These are phyloP conservation scores for Hydrophis major DNA, from an alignment of 2,797 vertebrate genomes.

Conservation along the genomic window DNA sequence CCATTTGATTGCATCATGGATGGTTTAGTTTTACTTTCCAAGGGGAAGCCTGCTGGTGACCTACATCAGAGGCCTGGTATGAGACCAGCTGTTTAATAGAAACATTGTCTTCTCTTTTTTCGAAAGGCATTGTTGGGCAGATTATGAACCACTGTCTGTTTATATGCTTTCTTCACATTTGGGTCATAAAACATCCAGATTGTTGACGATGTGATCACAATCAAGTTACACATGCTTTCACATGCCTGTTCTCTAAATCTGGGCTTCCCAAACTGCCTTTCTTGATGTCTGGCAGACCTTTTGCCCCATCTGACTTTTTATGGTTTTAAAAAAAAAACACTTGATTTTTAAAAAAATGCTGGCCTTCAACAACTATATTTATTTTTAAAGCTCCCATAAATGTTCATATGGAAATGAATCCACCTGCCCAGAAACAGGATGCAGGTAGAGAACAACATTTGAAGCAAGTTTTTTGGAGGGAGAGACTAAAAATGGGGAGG, in stretches of 20 bases:
- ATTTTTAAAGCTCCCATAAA: not conserved
- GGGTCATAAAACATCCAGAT: not conserved
- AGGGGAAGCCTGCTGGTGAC: not conserved
- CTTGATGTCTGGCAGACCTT: not conserved
- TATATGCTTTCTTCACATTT: not conserved
- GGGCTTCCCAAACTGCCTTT: not conserved
- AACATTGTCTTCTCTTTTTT: not conserved
- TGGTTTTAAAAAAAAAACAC: not conserved
- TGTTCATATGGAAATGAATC: not conserved
- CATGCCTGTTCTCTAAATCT: not conserved
- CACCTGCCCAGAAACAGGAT: not conserved
- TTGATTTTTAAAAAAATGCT: not conserved
- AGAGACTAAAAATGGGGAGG: not conserved
- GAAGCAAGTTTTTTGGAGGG: not conserved
- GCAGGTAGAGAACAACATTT: not conserved
- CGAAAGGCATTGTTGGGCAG: not conserved
- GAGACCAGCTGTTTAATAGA: not conserved
- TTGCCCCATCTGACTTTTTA: not conserved
- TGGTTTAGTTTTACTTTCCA: not conserved
- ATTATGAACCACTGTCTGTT: not conserved
- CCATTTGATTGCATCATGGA: not conserved
- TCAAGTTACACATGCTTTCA: not conserved
- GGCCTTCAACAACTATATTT: not conserved
- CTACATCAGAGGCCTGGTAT: not conserved
- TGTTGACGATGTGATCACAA: not conserved